Evolutionary conservation across 2,113 vertebrate species (phyloP).

Genomic region (Microcebus lehilahytsara): DNA sequence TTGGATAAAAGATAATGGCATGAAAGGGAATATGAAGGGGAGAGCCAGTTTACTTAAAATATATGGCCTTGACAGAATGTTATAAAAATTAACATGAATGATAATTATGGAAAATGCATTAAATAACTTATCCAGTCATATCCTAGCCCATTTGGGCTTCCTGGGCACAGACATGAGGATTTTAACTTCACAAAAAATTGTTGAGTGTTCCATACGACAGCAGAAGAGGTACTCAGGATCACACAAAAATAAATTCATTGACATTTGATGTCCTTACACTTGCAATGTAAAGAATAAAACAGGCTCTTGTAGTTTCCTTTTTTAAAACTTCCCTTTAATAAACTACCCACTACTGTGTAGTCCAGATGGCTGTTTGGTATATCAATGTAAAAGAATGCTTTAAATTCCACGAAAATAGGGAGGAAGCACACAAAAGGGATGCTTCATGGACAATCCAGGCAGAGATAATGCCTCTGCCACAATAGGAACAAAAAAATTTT

Average conservation of each 20-base stretch:
- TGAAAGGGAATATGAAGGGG: not conserved
- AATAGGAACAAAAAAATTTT: not conserved
- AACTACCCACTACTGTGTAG: slow-evolving; percentile 40
- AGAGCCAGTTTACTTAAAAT: not conserved
- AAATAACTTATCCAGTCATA: not conserved
- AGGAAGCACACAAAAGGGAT: not conserved
- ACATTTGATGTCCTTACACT: slow-evolving; percentile 40
- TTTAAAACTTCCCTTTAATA: slow-evolving; percentile 60
- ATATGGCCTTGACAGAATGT: not conserved
- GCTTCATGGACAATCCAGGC: not conserved
- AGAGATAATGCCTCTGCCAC: slow-evolving; percentile 8
- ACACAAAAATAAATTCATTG: slow-evolving; percentile 53
- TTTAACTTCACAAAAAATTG: slow-evolving; percentile 9
- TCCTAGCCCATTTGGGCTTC: not conserved
- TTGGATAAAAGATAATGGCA: not conserved
- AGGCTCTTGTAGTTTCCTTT: slow-evolving; percentile 1
- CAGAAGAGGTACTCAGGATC: slow-evolving; percentile 1
- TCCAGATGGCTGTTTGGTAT: slow-evolving; percentile 41
- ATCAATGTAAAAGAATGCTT: slow-evolving; percentile 38
- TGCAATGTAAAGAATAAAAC: slow-evolving; percentile 40
- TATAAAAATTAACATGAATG: not conserved
- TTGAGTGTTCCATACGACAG: not conserved
- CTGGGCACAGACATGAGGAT: not conserved
- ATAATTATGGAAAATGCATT: slow-evolving; percentile 10
- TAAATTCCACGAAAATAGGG: not conserved